Percentiles rank a stretch among this genome's conserved stretches.
Conservation (phyloP, 2,113 vertebrate species). For the Ia io region DNA sequence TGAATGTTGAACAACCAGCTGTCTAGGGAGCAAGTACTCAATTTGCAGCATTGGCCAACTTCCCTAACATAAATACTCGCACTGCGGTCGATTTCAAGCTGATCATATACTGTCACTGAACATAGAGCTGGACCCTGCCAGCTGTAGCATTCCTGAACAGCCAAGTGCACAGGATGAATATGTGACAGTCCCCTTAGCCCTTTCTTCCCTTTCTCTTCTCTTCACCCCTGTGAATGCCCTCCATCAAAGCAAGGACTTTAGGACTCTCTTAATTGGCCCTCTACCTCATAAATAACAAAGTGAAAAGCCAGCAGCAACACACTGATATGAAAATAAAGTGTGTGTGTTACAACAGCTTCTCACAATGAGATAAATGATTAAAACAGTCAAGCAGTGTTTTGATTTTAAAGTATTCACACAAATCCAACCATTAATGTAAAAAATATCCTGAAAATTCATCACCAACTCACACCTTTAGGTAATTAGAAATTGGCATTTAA, state of each 20-base stretch:
- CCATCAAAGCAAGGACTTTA: neutral
- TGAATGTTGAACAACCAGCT: neutral
- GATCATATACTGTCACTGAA: neutral
- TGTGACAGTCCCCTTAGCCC: too few species aligned
- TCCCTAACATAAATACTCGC: neutral
- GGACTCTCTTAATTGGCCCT: neutral
- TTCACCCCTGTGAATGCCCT: neutral
- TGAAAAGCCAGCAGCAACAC: neutral
- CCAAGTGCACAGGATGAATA: neutral
- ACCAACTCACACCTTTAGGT: neutral
- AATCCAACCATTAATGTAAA: neutral
- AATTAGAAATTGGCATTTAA: neutral
- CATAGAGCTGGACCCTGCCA: neutral
- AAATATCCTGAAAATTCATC: neutral
- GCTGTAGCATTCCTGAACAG: neutral
- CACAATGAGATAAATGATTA: neutral
- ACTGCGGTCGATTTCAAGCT: neutral
- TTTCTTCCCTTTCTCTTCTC: neutral
- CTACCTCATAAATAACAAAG: conserved; percentile 1
- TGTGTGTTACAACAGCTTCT: neutral
- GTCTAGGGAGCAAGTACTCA: neutral
- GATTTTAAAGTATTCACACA: neutral
- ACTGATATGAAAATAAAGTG: neutral
- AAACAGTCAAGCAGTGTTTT: neutral
- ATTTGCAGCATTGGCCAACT: neutral